phyloP scores from a whole-genome alignment of 2,888 invertebrate species.

The Drosophila bunnanda region DNA sequence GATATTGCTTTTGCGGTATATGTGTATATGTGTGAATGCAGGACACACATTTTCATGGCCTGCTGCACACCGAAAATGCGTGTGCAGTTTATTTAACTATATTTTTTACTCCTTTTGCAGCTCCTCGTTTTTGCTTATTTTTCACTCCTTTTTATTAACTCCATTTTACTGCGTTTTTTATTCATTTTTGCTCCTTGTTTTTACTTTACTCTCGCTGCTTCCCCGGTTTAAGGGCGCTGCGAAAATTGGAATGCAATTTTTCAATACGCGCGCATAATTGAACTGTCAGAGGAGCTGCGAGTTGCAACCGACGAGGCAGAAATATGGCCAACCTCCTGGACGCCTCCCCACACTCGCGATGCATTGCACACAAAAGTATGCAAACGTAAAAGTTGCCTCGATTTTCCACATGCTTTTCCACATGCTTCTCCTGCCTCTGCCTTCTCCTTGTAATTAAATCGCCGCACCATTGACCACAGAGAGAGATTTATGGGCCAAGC shows the following conservation, averaged over 20 bases:
- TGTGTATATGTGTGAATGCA: constrained; percentile 23
- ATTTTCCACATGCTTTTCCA: constrained; percentile 17
- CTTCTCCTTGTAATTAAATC: constrained; percentile 57
- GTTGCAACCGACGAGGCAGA: constrained; percentile 39
- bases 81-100: constrained; percentile 36
- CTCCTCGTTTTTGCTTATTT: background rate
- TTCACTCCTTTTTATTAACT: background rate
- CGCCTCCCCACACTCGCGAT: background rate
- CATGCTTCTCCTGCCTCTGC: constrained; percentile 19
- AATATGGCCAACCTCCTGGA: constrained; percentile 36
- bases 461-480: constrained; percentile 31
- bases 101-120: constrained; percentile 1
- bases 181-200: background rate
- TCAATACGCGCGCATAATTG: constrained; percentile 69
- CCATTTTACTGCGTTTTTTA: constrained; percentile 3
- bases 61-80: constrained; percentile 47
- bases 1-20: constrained; percentile 70
- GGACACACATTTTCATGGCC: constrained; percentile 61
- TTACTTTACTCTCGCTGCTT: constrained; percentile 8
- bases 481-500: constrained; percentile 30
- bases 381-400: constrained; percentile 24
- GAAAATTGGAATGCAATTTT: constrained; percentile 47
- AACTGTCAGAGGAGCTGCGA: constrained; percentile 67
- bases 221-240: constrained; percentile 20
- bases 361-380: constrained; percentile 34